These are phyloP conservation scores for Aurelia sp. DNA, from an alignment of 30 jellyfish, hydroid and myxozoan genomes.

Conservation along the genomic window DNA sequence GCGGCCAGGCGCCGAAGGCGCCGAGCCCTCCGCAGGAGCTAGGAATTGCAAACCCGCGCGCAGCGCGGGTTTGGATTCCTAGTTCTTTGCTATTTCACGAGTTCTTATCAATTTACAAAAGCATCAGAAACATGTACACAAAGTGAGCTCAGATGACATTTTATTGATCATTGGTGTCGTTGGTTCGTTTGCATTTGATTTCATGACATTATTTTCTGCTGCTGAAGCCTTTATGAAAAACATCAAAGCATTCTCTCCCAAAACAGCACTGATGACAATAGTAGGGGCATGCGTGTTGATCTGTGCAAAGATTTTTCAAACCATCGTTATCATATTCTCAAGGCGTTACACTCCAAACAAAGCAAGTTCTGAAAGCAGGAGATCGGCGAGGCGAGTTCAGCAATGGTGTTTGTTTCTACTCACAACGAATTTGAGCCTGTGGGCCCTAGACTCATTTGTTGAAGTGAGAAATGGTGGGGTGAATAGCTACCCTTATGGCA, in stretches of 20 bases:
- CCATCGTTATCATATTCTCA: slow-evolving; percentile 10
- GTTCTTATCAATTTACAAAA: background rate
- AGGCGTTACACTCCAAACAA: slow-evolving; percentile 5
- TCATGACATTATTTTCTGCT: background rate
- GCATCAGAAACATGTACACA: background rate
- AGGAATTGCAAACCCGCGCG: too few relatives aligned
- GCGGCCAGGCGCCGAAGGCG: too few relatives aligned
- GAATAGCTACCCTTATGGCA: slow-evolving; percentile 20
- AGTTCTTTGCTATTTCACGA: background rate
- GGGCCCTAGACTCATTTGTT: slow-evolving; percentile 21
- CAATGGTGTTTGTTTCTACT: slow-evolving; percentile 13
- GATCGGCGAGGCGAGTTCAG: slow-evolving; percentile 4
- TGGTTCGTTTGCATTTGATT: background rate
- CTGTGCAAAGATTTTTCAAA: background rate
- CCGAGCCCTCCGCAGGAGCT: too few relatives aligned
- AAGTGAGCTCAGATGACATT: background rate
- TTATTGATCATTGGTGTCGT: background rate
- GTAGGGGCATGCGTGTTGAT: background rate
- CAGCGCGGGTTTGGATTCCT: too few relatives aligned
- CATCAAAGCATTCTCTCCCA: background rate
- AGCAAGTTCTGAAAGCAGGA: background rate
- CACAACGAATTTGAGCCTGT: slow-evolving; percentile 5
- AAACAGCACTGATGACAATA: background rate
- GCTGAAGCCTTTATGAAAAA: background rate
- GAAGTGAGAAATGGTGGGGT: slow-evolving; percentile 14